Conservation (phyloP, 2,113 vertebrate species). For the Thermophis baileyi region DNA sequence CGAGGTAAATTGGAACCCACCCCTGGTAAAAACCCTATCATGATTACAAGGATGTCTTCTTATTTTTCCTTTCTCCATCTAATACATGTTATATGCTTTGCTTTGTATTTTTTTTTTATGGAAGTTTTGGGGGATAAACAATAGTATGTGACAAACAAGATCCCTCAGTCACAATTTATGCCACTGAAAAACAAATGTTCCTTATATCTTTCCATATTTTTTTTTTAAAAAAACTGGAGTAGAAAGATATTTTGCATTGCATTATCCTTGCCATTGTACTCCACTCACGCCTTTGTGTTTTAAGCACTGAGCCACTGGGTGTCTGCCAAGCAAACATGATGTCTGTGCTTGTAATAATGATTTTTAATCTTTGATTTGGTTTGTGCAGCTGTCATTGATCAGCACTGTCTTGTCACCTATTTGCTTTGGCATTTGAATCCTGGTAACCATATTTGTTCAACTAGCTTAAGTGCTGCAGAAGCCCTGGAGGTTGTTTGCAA, state of each 20-base stretch:
- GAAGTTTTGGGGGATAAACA: background rate
- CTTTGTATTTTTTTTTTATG: rapidly evolving
- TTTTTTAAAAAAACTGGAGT: background rate
- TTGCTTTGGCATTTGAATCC: background rate
- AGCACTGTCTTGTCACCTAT: constrained; percentile 6
- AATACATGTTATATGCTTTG: background rate
- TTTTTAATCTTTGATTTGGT: constrained; percentile 33
- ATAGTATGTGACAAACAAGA: rapidly evolving
- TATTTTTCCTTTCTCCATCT: rapidly evolving
- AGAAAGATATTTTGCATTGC: background rate
- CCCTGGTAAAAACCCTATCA: background rate
- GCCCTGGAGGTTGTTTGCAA: background rate
- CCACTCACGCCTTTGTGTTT: background rate
- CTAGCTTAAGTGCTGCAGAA: constrained; percentile 1
- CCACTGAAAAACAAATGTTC: background rate
- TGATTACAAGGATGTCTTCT: background rate
- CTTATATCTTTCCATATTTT: background rate
- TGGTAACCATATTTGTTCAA: constrained; percentile 29
- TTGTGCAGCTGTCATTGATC: constrained; percentile 30
- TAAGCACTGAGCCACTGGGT: background rate
- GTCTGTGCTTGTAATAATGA: background rate
- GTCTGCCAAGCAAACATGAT: constrained; percentile 33
- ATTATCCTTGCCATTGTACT: background rate
- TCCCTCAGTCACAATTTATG: background rate
- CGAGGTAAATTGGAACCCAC: too few relatives aligned